Conservation (phyloP, 2,113 vertebrate genomes). For the Myotis brandtii region DNA sequence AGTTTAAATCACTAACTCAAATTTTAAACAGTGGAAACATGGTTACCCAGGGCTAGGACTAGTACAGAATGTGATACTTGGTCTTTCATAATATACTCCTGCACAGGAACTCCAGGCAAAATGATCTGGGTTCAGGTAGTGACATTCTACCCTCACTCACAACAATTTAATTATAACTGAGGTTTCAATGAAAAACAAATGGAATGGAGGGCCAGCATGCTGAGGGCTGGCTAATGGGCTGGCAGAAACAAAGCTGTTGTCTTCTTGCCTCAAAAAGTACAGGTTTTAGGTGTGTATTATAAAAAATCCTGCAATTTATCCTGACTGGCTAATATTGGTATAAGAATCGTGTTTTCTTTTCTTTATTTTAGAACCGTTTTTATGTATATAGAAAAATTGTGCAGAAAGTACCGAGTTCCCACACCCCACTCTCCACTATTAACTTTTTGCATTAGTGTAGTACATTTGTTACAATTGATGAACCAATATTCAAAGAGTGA, state of each 20-base stretch:
- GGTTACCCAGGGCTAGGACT: neutral
- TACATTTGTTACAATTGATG: neutral
- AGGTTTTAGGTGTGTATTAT: constrained; percentile 28
- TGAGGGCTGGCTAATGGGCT: neutral
- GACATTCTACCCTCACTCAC: neutral
- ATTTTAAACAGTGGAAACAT: neutral
- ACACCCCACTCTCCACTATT: neutral
- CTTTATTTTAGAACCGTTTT: neutral
- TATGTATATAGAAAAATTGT: neutral
- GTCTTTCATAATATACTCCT: constrained; percentile 26
- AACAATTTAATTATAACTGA: constrained; percentile 39
- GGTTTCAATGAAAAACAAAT: constrained; percentile 52
- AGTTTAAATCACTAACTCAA: neutral
- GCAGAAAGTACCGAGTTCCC: neutral
- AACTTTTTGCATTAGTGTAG: neutral
- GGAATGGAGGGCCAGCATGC: neutral
- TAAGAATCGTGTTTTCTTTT: constrained; percentile 26
- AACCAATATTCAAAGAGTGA: neutral
- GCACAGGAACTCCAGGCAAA: constrained; percentile 45
- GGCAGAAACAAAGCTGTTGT: neutral
- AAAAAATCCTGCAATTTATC: constrained; percentile 50
- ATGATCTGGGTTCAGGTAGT: neutral
- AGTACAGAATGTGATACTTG: neutral
- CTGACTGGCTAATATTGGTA: neutral
- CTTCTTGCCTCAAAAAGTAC: neutral